phyloP scores from a whole-genome alignment of 2,113 vertebrate species.

The Cromileptes altivelis region DNA sequence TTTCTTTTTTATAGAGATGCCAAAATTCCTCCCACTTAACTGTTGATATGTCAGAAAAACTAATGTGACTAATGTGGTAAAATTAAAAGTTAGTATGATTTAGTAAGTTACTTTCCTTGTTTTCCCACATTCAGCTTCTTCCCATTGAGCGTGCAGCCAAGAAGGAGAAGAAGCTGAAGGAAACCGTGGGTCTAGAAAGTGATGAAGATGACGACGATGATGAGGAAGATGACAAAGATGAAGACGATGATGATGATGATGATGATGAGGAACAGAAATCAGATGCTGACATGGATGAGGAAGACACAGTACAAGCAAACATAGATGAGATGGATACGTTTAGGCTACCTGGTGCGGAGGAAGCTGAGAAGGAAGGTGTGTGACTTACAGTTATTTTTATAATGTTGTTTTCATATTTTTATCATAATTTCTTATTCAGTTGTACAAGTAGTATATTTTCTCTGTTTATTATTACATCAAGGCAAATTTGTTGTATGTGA shows the following conservation, averaged over 20 bases:
- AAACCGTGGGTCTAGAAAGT: slow-evolving; percentile 60
- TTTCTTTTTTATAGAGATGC: neutral
- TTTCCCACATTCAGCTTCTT: slow-evolving; percentile 86
- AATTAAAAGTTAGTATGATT: neutral
- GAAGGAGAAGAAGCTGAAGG: slow-evolving; percentile 85
- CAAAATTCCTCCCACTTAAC: neutral
- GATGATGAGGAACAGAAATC: slow-evolving; percentile 48
- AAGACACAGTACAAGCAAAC: slow-evolving; percentile 88
- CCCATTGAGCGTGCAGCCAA: slow-evolving; percentile 93
- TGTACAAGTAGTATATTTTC: too few relatives aligned
- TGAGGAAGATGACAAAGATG: slow-evolving; percentile 46
- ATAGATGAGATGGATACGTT: slow-evolving; percentile 88
- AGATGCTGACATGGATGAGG: slow-evolving; percentile 74
- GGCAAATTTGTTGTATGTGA: too few relatives aligned
- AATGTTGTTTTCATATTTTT: too few relatives aligned
- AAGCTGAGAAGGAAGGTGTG: slow-evolving; percentile 89
- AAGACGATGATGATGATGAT: slow-evolving; percentile 14
- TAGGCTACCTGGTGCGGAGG: slow-evolving; percentile 87
- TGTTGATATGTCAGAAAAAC: neutral
- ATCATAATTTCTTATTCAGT: too few relatives aligned
- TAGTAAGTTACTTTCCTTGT: neutral
- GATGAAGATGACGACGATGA: slow-evolving; percentile 85
- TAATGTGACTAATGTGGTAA: neutral
- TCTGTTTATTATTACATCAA: too few relatives aligned
- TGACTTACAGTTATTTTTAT: neutral